Conservation (phyloP, 2,888 invertebrate species). For the Isoperla grammatica region DNA sequence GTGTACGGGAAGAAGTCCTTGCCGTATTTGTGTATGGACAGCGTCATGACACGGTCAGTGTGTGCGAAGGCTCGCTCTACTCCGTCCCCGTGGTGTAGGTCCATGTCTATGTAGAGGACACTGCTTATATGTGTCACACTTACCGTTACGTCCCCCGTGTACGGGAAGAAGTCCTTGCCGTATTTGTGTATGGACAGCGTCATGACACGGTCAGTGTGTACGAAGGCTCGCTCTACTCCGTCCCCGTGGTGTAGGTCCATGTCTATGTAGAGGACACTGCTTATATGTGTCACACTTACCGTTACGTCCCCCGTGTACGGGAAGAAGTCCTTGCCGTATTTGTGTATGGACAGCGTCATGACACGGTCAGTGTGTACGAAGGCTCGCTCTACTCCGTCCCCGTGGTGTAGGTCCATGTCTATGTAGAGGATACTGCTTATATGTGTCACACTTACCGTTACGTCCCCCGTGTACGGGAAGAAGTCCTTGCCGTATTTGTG, state of each 20-base stretch:
- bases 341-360: slow-evolving; percentile 99
- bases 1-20: slow-evolving; percentile 96
- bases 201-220: slow-evolving; percentile 99
- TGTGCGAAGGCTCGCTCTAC: slow-evolving; percentile 99
- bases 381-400: slow-evolving; percentile 99
- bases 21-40: slow-evolving; percentile 98
- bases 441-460: slow-evolving; percentile 93
- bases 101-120: slow-evolving; percentile 97
- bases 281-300: slow-evolving; percentile 97
- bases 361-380: slow-evolving; percentile 99
- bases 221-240: slow-evolving; percentile 99
- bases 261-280: slow-evolving; percentile 94
- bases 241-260: slow-evolving; percentile 99
- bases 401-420: slow-evolving; percentile 99
- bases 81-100: slow-evolving; percentile 99
- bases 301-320: slow-evolving; percentile 86
- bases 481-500: slow-evolving; percentile 97
- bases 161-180: slow-evolving; percentile 95
- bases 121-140: slow-evolving; percentile 96
- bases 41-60: slow-evolving; percentile 99
- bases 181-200: slow-evolving; percentile 99
- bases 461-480: slow-evolving; percentile 91
- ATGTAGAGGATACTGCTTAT: slow-evolving; percentile 95
- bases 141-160: slow-evolving; percentile 83
- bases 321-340: slow-evolving; percentile 95